Evolutionary conservation across 2,113 vertebrate genomes (phyloP), one percentile per base, ranked within the genome.

Genomic region (Acanthisitta chloris): DNA sequence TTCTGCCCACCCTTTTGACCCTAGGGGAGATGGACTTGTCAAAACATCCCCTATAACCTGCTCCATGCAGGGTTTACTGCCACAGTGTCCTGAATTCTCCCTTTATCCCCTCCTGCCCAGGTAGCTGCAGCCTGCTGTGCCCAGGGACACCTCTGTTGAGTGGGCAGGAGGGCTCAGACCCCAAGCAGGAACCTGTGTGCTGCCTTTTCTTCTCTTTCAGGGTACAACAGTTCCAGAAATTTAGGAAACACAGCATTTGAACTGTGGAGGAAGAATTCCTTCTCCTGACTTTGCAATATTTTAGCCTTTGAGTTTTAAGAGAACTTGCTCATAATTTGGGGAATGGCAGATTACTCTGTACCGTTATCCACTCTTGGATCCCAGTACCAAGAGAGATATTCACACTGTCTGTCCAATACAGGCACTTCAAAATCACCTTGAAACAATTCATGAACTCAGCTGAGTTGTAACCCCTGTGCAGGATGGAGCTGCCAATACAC

Each of bases 101-200:
- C 36, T 54, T n/a, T 9, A 19, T 17, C 17, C n/a, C 36, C 28
- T 24, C 2, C 28, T 40, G 33, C 49, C 31, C 40, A 42, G 72
- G 28, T 1, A 12, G 46, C 1, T 25, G 43, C 26, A 4, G 20
- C 17, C 28, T 45, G 15, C 13, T 6, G 1, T 4, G 7, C 4
- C 7, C 31, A 20, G 59, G 40, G 43, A 20, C 25, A 29, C 11
- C 36, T n/a, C 29, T 40, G 34, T 1, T 17, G 51, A 33, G 58
- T 1, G 0, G 65, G 18, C 31, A 45, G 52, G 16, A 69, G 29
- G 16, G 54, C 67, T 46, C 61, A 31, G 49, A 46, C 29, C 24
- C n/a, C 6, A 9, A 18, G 57, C 43, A 8, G 8, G 21, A 20
- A 49, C 49, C 25, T 2, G 4, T 11, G 6, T 17, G 3, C 25